Evolutionary conservation across 2,113 vertebrate species (phyloP).

Genomic region (Calyptomena viridis): DNA sequence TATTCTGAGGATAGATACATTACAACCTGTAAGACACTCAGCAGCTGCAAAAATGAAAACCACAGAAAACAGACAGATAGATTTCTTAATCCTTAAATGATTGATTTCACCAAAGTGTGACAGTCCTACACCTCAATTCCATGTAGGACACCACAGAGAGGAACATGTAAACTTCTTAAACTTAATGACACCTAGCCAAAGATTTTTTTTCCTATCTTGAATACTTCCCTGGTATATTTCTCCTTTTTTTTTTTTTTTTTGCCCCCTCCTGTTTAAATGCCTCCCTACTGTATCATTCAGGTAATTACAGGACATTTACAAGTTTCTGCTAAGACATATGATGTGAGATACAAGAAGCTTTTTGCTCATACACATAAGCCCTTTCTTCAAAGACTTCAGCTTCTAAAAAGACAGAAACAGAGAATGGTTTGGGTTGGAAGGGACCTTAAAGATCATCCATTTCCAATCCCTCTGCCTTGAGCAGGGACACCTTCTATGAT

Average conservation of each 20-base stretch:
- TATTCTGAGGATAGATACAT: background rate
- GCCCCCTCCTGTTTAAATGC: background rate
- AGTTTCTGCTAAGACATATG: background rate
- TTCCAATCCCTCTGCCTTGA: background rate
- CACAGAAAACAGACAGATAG: background rate
- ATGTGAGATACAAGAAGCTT: background rate
- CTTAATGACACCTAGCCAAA: background rate
- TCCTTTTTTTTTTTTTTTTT: background rate
- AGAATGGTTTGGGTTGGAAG: background rate
- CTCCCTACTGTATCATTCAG: background rate
- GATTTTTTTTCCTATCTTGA: background rate
- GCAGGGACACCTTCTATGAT: background rate
- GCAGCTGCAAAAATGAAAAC: rapidly evolving
- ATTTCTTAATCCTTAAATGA: background rate
- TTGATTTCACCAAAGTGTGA: background rate
- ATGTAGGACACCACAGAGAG: background rate
- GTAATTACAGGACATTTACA: background rate
- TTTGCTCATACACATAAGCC: background rate
- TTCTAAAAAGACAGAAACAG: background rate
- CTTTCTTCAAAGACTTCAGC: background rate
- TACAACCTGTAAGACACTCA: background rate
- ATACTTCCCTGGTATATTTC: background rate
- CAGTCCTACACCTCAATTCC: background rate
- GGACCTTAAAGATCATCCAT: background rate
- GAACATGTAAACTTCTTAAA: background rate